Evolutionary conservation across 1,140 invertebrate genomes (phyloP), one percentile per base, ranked within the genome.

Genomic region (Sminthurides bifidus): DNA sequence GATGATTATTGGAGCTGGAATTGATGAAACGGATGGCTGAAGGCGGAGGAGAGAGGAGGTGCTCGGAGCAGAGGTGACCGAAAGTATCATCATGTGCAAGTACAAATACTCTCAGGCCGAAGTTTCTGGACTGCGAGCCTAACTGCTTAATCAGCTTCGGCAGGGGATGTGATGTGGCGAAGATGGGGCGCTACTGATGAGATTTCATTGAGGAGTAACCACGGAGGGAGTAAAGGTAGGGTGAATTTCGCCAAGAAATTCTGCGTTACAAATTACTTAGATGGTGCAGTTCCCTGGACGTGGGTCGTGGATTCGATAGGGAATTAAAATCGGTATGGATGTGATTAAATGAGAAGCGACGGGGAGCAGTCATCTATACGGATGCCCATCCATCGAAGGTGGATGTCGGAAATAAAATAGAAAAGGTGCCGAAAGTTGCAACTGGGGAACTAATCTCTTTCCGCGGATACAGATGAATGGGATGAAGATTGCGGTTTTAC

Each of bases 131-230:
- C n/a, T n/a, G 41, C 56, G 40, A 60, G 53, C 40, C 44, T 63
- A 63, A 64, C 58, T 64, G 62, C 62, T 64, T 64, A 64, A 64
- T 64, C 62, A 64, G 58, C 62, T 64, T 56, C 56, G 33, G 33
- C 33, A 12, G 33, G 10, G 10, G 40, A n/a, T 43, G 40, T 10
- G 14, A 43, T 43, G 40, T 8, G 33, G 21, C 6, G 17, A 6
- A 23, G 6, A 21, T 19, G 24, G n/a, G n/a, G 41, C 10, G 21
- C n/a, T 43, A 6, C 41, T 43, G 41, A 43, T 43, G 41, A 43
- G 24, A 43, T 19, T 19, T 21, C 10, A 23, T 21, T 15, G n/a
- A 21, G 41, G 8, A 23, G 17, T 43, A 17, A 10, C n/a, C 41
- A 15, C 41, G 6, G 41, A 17, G 6, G 10, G 41, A 35, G 8